A percentile compares a stretch with the other conserved stretches of the same genome.
These are phyloP conservation scores for Eurois occulta DNA, from an alignment of 2,888 invertebrate genomes.

Conservation along the genomic window DNA sequence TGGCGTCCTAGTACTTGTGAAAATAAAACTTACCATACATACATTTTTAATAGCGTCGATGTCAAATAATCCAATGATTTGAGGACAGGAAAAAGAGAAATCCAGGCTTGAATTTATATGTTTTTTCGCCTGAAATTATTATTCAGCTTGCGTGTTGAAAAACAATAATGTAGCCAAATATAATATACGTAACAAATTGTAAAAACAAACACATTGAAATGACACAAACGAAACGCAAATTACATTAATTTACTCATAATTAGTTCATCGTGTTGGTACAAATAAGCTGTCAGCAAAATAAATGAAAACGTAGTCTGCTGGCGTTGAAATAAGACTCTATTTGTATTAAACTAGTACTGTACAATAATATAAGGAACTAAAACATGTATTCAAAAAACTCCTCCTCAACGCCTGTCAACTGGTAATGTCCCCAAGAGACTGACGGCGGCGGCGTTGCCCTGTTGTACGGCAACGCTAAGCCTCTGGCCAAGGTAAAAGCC, in stretches of 20 bases:
- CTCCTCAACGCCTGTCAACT: not conserved
- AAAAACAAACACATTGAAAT: constrained; percentile 15
- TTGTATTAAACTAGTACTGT: not conserved
- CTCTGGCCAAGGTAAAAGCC: not conserved
- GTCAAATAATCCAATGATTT: constrained; percentile 28
- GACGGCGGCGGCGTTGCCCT: not conserved
- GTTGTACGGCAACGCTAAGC: not conserved
- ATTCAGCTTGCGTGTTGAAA: not conserved
- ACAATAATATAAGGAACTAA: too few relatives aligned
- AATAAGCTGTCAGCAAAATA: not conserved
- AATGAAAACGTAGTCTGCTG: not conserved
- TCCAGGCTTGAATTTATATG: accelerated
- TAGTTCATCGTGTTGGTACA: constrained; percentile 1
- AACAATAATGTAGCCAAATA: not conserved
- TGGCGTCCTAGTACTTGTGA: not conserved
- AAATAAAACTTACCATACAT: constrained; percentile 2
- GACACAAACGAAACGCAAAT: constrained; percentile 19
- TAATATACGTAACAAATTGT: constrained; percentile 12
- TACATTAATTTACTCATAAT: constrained; percentile 15
- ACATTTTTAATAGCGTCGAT: constrained; percentile 16
- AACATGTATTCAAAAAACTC: not conserved
- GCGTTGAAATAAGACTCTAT: not conserved
- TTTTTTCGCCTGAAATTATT: not conserved
- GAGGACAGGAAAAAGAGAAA: not conserved
- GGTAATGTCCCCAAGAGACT: not conserved